Conservation (phyloP, 1,140 invertebrate species). For the Geopemphigus sp. region DNA sequence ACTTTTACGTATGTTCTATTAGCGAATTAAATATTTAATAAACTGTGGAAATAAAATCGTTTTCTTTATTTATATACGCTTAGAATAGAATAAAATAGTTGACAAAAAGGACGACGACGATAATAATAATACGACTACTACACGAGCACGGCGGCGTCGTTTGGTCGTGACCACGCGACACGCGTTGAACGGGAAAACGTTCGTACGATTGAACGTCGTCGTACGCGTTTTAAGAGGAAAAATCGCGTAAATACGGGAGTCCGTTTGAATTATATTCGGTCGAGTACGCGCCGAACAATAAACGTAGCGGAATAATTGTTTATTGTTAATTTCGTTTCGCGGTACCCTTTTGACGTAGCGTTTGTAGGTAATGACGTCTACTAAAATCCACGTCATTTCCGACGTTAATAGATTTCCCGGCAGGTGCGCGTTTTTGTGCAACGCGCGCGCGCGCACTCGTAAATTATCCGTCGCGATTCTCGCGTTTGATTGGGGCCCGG, state of each 20-base stretch:
- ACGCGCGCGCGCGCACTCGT: no score
- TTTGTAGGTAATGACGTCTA: not conserved
- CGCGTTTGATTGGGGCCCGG: not conserved
- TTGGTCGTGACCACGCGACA: not conserved
- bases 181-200: no score
- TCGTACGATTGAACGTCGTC: no score
- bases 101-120: no score
- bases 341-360: not conserved
- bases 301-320: no score
- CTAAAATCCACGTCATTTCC: not conserved
- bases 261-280: no score
- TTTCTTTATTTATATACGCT: not conserved
- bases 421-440: not conserved
- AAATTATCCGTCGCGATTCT: not conserved
- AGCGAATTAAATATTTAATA: conserved; percentile 19
- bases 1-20: conserved; percentile 32
- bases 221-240: no score
- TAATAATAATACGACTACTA: no score
- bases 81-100: not conserved
- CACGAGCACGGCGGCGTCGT: not conserved
- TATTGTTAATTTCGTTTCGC: not conserved
- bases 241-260: no score
- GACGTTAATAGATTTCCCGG: not conserved
- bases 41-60: not conserved
- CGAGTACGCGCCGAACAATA: no score